phyloP scores from a whole-genome alignment of 35 echinoderm and acorn worm species.

The Apostichopus parvimensis region DNA sequence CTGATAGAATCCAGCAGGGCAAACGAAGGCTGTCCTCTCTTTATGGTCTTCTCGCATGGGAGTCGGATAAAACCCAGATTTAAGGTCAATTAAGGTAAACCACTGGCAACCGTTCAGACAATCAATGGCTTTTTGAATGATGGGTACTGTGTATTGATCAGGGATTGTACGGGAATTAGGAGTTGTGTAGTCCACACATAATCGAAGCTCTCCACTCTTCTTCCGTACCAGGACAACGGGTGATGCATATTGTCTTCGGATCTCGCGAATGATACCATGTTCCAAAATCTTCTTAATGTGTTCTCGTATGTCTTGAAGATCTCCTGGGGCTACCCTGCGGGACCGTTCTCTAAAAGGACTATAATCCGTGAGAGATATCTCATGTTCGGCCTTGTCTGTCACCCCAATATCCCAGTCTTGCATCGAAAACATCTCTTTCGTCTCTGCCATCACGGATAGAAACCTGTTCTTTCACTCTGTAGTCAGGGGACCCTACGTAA shows the following conservation, averaged over 20 bases:
- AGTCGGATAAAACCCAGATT: constrained; percentile 79
- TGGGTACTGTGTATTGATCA: constrained; percentile 67
- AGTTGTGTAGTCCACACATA: constrained; percentile 70
- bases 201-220: constrained; percentile 3
- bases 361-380: constrained; percentile 19
- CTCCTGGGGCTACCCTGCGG: not conserved
- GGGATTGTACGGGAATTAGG: constrained; percentile 65
- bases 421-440: constrained; percentile 15
- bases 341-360: constrained; percentile 18
- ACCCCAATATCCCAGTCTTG: constrained; percentile 26
- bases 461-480: constrained; percentile 25
- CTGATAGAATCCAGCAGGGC: constrained; percentile 73
- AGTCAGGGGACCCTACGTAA: constrained; percentile 31
- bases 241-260: constrained; percentile 71
- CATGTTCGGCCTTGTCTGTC: constrained; percentile 26
- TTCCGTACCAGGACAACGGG: constrained; percentile 59
- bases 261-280: constrained; percentile 57
- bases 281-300: constrained; percentile 42
- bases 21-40: constrained; percentile 78
- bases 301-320: constrained; percentile 10
- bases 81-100: constrained; percentile 82
- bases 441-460: constrained; percentile 1
- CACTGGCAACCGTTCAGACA: constrained; percentile 50
- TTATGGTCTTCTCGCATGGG: constrained; percentile 63
- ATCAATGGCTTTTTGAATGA: constrained; percentile 72